Evolutionary conservation across 2,888 invertebrate species (phyloP), one percentile per base, ranked within the genome.

Genomic region (Drosophila multiciliata): DNA sequence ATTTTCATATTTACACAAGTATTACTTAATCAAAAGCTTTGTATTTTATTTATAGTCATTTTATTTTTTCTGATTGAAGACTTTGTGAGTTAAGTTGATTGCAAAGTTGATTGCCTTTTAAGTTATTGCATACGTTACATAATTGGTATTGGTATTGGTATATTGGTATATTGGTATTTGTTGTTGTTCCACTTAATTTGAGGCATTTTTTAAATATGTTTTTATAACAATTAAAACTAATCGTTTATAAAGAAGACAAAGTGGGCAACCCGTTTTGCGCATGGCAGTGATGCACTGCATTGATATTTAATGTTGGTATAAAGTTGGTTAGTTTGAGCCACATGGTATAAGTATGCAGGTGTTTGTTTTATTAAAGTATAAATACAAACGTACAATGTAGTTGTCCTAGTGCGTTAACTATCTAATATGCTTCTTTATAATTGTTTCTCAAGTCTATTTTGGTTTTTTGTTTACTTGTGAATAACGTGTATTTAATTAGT

Each of bases 201-300:
- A 78, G 72, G 79, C 70, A 74, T 72, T 66, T 59, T 52, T 26
- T 11, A 17, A 40, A 35, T 48, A 23, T 55, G 35, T 15, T 50
- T 55, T 32, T 29, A 45, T 23, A 58, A 61, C 32, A 42, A 53
- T 58, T 50, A 38, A 52, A 52, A 40, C 57, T 52, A 71, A 66
- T 71, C 40, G 62, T 71, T 73, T 73, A 62, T 68, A 75, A 71
- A 86, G 80, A 86, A 82, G 82, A 87, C 82, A 81, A 78, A 76
- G 66, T 72, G 73, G 83, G 75, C 71, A 81, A 87, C 87, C 87
- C 89, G 87, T 89, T 80, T 87, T 89, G 85, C 81, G 75, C 85
- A 77, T 87, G 89, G 89, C 87, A 87, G 87, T 87, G 87, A 87
- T 85, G 80, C 87, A 87, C 87, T 87, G 87, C 89, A 79, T 87